Evolutionary conservation across 2,797 vertebrate species (phyloP).

Genomic region (Limosa lapponica): DNA sequence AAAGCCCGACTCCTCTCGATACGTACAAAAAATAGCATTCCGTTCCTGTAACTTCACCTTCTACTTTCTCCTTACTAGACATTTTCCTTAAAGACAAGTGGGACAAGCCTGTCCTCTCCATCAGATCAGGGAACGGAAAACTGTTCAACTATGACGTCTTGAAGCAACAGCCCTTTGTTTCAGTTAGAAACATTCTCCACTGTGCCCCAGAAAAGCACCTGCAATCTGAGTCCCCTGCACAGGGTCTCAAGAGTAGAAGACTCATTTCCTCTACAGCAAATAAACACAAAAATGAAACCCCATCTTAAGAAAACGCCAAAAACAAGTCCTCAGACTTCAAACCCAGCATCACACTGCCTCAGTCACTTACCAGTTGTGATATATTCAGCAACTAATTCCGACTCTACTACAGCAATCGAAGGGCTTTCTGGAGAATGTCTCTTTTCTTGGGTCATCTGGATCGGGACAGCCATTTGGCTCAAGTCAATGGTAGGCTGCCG

Average conservation of each 20-base stretch:
- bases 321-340: background rate
- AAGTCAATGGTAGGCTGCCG: constrained; percentile 95
- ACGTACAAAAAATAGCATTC: rapidly evolving
- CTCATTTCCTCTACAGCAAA: background rate
- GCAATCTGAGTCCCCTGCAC: constrained; percentile 47
- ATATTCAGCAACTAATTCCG: constrained; percentile 84
- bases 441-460: constrained; percentile 92
- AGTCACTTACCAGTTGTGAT: constrained; percentile 82
- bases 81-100: background rate
- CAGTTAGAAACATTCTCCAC: constrained; percentile 2
- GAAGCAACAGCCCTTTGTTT: constrained; percentile 19
- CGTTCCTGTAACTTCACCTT: background rate
- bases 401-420: constrained; percentile 86
- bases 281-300: background rate
- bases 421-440: constrained; percentile 86
- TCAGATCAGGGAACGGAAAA: constrained; percentile 7
- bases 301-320: background rate
- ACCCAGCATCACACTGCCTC: background rate
- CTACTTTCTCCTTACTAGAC: background rate
- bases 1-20: background rate
- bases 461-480: constrained; percentile 98
- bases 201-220: constrained; percentile 21
- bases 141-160: background rate
- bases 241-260: background rate
- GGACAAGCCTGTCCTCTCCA: constrained; percentile 23